Evolutionary conservation across 2,888 invertebrate genomes (phyloP).

Genomic region (Drosophila glabriapex): DNA sequence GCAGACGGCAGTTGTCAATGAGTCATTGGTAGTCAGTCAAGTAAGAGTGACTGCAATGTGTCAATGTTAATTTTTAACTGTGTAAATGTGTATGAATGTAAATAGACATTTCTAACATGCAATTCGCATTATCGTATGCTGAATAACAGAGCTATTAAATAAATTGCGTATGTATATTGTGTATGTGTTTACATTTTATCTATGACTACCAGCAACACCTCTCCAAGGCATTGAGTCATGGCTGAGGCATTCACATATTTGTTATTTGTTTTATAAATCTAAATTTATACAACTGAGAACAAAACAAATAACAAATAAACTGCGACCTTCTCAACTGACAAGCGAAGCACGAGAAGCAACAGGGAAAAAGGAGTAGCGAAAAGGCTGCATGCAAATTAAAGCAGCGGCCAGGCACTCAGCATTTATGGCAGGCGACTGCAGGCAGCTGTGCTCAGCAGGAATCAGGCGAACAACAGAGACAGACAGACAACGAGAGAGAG

Average conservation of each 20-base stretch:
- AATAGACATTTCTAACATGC: constrained; percentile 24
- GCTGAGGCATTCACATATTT: constrained; percentile 7
- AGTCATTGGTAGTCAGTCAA: background rate
- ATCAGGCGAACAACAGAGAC: constrained; percentile 22
- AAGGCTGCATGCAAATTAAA: constrained; percentile 73
- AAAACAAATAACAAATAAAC: background rate
- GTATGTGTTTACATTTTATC: background rate
- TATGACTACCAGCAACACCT: constrained; percentile 9
- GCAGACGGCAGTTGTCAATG: background rate
- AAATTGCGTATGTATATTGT: background rate
- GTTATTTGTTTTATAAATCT: background rate
- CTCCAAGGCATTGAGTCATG: constrained; percentile 22
- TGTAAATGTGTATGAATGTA: too few relatives aligned
- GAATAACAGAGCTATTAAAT: constrained; percentile 14
- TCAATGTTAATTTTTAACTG: constrained; percentile 27
- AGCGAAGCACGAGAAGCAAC: background rate
- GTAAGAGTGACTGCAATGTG: constrained; percentile 10
- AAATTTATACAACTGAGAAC: background rate
- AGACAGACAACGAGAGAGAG: background rate
- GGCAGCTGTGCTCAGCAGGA: constrained; percentile 33
- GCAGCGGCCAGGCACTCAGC: constrained; percentile 67
- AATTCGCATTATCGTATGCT: constrained; percentile 9
- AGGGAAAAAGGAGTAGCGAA: constrained; percentile 17
- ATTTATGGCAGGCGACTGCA: constrained; percentile 34
- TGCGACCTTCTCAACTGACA: background rate